Evolutionary conservation across 2,797 vertebrate species (phyloP).

Genomic region (Pterois miles): DNA sequence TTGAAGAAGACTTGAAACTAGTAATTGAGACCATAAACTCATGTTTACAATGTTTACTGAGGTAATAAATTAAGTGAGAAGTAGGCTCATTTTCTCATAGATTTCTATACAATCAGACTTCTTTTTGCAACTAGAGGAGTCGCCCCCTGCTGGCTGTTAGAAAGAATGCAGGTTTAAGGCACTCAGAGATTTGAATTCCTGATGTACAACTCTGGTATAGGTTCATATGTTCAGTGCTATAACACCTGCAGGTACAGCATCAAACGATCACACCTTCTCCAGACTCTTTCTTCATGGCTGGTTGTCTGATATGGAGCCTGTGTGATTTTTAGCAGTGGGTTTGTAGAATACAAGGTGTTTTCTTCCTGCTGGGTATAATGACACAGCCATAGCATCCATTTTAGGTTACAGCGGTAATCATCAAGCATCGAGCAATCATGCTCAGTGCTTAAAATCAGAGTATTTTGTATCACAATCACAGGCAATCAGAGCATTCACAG

Average conservation of each 20-base stretch:
- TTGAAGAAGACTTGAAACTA: too few species aligned
- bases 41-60: too few species aligned
- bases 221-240: not conserved
- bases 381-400: conserved; percentile 17
- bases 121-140: too few species aligned
- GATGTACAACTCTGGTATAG: not conserved
- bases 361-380: conserved; percentile 20
- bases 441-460: conserved; percentile 18
- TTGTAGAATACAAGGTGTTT: not conserved
- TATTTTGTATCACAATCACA: conserved; percentile 46
- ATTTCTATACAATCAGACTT: too few species aligned
- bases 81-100: too few species aligned
- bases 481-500: conserved; percentile 36
- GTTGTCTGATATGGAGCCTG: not conserved
- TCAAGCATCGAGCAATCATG: conserved; percentile 50
- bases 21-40: too few species aligned
- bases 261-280: not conserved
- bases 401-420: conserved; percentile 52
- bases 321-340: not conserved
- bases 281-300: conserved; percentile 7
- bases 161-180: too few species aligned
- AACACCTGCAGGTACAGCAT: not conserved
- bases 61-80: too few species aligned
- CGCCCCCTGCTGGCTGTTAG: too few species aligned
- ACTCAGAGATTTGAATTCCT: not conserved